Base-by-base conservation (phyloP, 2,888 invertebrate genomes). In the Antheraea assamensis region DNA sequence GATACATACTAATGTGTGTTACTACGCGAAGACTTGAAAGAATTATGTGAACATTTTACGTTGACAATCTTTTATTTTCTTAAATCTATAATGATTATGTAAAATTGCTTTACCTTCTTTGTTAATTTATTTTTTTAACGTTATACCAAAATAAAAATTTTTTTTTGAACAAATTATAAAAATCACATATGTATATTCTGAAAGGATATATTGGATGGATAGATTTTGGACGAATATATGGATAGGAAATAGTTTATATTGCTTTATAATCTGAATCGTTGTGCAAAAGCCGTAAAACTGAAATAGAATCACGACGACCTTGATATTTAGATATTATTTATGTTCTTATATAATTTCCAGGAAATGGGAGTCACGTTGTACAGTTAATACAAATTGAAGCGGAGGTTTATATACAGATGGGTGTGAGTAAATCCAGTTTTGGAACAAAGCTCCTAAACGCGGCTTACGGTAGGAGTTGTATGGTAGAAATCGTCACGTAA, bases 251-350 rank as follows among this genome's bases (percentile, higher is more conserved):
- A 68, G 35, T 64, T 64, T 27, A 64, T 17, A 64, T 30, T 35
- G 17, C 35, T 68, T 68, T 68, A 68, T 68, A 68, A 68, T 35
- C 19, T n/a, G 35, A 68, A 13, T 35, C 31, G 68, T 35, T 35
- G 35, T n/a, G 68, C 61, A 68, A 68, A 35, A 68, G 68, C 35
- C 35, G n/a, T 68, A 68, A 68, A 68, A 68, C n/a, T 7, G 21
- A 13, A 68, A 68, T 68, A 68, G 68, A 68, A 68, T 21, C 35
- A 35, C 68, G 7, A 10, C 35, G 68, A 35, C 68, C 68, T 68
- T 68, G 68, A 35, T 68, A 35, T 31, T 68, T 35, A 68, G n/a
- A 35, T 35, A 68, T n/a, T 68, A 68, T 68, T 68, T 68, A 68
- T n/a, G 35, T 68, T 68, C 68, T 35, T 68, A 68, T 35, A 35